phyloP scores from a whole-genome alignment of 1,140 invertebrate genomes.

The Penaeus indicus region DNA sequence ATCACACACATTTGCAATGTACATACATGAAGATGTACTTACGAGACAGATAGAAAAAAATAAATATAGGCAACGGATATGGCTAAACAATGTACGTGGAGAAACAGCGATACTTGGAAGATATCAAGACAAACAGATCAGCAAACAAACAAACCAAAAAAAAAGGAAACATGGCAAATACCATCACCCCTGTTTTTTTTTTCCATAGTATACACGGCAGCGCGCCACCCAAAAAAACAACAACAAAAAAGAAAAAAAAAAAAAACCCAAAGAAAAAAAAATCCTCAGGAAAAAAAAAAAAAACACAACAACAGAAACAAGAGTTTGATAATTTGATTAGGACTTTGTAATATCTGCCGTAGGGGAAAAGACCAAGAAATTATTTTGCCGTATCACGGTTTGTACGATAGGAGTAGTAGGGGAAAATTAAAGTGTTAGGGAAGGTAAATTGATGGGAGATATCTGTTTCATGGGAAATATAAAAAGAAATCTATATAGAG shows the following conservation, averaged over 20 bases:
- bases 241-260: too few species aligned
- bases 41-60: background rate
- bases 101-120: background rate
- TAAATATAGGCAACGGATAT: background rate
- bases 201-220: background rate
- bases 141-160: background rate
- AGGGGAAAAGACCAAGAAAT: background rate
- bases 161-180: background rate
- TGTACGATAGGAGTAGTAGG: conserved; percentile 7
- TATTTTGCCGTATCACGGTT: background rate
- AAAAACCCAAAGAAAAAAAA: too few species aligned
- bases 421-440: background rate
- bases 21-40: background rate
- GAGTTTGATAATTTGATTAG: background rate
- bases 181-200: background rate
- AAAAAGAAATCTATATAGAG: conserved; percentile 27
- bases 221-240: too few species aligned
- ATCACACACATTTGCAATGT: background rate
- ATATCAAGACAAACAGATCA: background rate
- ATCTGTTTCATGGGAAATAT: conserved; percentile 14
- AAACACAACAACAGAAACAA: too few species aligned
- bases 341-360: background rate
- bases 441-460: conserved; percentile 18
- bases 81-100: background rate
- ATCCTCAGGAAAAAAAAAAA: too few species aligned